phyloP scores from a whole-genome alignment of 2,888 invertebrate genomes.

The Dorcus parallelipipedus region DNA sequence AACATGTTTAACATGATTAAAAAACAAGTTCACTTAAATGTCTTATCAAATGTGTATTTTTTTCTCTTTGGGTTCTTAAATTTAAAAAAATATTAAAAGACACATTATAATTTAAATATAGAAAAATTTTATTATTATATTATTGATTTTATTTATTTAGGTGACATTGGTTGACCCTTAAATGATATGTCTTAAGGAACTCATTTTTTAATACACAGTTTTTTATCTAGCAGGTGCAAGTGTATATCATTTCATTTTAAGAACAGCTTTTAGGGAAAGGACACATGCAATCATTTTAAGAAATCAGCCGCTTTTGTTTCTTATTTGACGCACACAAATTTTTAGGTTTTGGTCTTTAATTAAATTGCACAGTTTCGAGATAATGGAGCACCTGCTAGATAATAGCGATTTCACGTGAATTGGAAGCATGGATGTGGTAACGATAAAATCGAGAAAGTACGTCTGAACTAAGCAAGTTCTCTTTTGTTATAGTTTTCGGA shows the following conservation, averaged over 20 bases:
- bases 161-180: too few species aligned
- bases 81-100: too few species aligned
- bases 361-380: conserved; percentile 10
- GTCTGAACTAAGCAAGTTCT: conserved; percentile 1
- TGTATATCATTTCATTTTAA: neutral
- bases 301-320: conserved; percentile 3
- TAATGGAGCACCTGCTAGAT: conserved; percentile 13
- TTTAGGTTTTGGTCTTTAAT: conserved; percentile 15
- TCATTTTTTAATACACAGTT: too few species aligned
- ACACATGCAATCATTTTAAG: neutral
- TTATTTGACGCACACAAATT: neutral
- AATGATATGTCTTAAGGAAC: too few species aligned
- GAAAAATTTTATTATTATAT: too few species aligned
- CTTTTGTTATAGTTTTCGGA: conserved; percentile 71
- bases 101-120: too few species aligned
- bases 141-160: too few species aligned
- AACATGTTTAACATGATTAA: too few species aligned
- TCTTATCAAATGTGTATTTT: too few species aligned
- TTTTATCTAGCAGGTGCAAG: neutral
- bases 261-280: neutral
- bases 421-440: neutral
- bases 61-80: too few species aligned
- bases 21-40: too few species aligned
- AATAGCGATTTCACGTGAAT: neutral
- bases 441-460: neutral